Conservation (phyloP, 2,113 vertebrate species). For the Forbesichthys papilliferus region DNA sequence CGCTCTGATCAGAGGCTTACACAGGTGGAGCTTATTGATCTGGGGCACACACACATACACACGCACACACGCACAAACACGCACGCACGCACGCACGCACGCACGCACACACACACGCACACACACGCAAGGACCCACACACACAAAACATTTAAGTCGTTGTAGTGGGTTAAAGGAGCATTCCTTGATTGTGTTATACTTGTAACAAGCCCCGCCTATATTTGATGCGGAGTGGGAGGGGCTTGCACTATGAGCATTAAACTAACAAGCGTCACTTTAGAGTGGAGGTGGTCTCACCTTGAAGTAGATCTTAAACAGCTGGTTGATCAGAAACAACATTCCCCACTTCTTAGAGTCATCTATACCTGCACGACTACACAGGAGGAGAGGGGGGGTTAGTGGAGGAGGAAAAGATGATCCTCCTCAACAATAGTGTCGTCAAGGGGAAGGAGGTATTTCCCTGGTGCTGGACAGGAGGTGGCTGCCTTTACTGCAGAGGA, state of each 20-base stretch:
- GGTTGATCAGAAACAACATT: conserved; percentile 97
- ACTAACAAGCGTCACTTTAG: too few species aligned
- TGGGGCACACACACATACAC: conserved; percentile 49
- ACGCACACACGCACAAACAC: neutral
- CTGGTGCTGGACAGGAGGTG: too few species aligned
- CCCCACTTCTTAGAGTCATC: conserved; percentile 99
- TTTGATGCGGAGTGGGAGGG: too few species aligned
- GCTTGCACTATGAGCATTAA: too few species aligned
- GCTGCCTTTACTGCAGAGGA: too few species aligned
- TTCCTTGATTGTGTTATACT: too few species aligned
- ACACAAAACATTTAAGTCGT: too few species aligned
- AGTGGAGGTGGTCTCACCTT: conserved; percentile 79
- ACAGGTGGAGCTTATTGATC: conserved; percentile 98
- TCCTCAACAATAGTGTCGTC: neutral
- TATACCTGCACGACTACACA: conserved; percentile 88
- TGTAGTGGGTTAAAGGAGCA: neutral
- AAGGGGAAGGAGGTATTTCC: neutral
- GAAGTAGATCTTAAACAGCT: conserved; percentile 99
- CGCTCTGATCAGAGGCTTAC: conserved; percentile 94
- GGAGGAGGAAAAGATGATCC: neutral
- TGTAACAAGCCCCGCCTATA: too few species aligned
- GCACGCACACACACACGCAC: conserved; percentile 4
- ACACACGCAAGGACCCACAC: neutral
- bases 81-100: neutral
- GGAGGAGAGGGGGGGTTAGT: neutral